Conservation (phyloP, 2,888 invertebrate genomes). For the Patella depressa region DNA sequence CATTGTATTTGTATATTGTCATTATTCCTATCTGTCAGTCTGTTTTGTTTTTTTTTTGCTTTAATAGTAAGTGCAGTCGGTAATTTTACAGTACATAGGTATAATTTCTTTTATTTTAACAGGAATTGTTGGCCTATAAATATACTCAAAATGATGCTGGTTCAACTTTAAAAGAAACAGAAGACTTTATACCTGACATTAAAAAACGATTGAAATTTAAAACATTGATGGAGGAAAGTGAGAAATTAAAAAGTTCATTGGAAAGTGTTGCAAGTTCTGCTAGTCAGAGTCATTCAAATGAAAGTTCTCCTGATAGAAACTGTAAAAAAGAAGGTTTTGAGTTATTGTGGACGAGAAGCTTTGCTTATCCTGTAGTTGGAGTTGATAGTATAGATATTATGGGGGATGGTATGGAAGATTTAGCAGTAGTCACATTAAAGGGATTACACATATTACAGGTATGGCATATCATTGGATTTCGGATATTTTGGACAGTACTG, state of each 20-base stretch:
- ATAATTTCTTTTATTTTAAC: slow-evolving; percentile 24
- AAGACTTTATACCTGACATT: slow-evolving; percentile 30
- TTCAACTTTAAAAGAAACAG: no score
- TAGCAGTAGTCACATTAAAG: slow-evolving; percentile 78
- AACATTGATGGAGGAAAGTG: background rate
- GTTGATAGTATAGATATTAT: slow-evolving; percentile 78
- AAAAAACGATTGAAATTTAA: no score
- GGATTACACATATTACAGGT: slow-evolving; percentile 80
- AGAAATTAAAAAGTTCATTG: no score
- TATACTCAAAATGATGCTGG: background rate
- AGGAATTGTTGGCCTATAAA: slow-evolving; percentile 67
- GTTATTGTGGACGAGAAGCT: slow-evolving; percentile 73
- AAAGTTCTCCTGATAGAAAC: background rate
- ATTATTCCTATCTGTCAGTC: no score
- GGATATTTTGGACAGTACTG: no score
- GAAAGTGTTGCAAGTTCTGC: no score
- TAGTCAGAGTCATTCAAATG: no score
- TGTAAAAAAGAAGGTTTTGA: slow-evolving; percentile 34
- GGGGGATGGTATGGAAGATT: slow-evolving; percentile 79
- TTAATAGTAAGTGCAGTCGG: no score
- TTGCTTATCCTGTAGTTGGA: slow-evolving; percentile 78
- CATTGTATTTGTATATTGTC: no score
- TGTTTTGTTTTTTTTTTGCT: no score
- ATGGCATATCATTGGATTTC: background rate
- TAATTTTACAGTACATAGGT: background rate